Conservation (phyloP, 2,888 invertebrate species). For the Vandiemenella viatica region DNA sequence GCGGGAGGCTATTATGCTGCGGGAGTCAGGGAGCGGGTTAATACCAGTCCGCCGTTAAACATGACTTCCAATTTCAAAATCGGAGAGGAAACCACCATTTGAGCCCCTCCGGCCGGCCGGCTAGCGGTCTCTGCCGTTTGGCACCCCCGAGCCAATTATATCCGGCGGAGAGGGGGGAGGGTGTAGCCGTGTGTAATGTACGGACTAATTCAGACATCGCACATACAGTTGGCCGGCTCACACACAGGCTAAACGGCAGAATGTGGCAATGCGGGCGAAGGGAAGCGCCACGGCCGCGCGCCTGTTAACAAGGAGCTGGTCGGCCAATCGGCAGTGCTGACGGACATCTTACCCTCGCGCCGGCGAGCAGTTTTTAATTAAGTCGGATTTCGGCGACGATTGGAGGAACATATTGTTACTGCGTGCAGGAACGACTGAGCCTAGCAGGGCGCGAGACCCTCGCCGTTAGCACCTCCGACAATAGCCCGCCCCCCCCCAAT, state of each 20-base stretch:
- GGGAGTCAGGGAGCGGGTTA: constrained; percentile 1
- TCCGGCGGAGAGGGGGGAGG: not conserved
- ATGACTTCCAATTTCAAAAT: constrained; percentile 16
- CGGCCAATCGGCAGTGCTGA: not conserved
- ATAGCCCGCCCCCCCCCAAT: no score
- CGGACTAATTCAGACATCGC: constrained; percentile 3
- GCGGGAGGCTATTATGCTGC: not conserved
- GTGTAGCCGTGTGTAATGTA: not conserved
- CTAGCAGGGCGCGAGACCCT: no score
- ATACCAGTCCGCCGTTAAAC: constrained; percentile 6
- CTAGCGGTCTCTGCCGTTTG: not conserved
- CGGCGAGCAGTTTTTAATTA: not conserved
- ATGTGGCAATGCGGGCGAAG: constrained; percentile 1
- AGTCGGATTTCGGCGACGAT: no score
- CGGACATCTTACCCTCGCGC: no score
- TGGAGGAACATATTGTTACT: no score
- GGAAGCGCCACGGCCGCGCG: no score
- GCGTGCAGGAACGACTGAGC: no score
- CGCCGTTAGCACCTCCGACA: no score
- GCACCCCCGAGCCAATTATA: constrained; percentile 7
- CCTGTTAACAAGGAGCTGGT: not conserved
- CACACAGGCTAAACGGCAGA: not conserved
- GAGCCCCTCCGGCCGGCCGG: not conserved
- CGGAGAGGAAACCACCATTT: constrained; percentile 10
- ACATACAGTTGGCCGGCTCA: not conserved